A percentile compares a stretch with the other conserved stretches of the same genome.
phyloP scores from a whole-genome alignment of 2,888 invertebrate genomes.

The Synergus gifuensis region DNA sequence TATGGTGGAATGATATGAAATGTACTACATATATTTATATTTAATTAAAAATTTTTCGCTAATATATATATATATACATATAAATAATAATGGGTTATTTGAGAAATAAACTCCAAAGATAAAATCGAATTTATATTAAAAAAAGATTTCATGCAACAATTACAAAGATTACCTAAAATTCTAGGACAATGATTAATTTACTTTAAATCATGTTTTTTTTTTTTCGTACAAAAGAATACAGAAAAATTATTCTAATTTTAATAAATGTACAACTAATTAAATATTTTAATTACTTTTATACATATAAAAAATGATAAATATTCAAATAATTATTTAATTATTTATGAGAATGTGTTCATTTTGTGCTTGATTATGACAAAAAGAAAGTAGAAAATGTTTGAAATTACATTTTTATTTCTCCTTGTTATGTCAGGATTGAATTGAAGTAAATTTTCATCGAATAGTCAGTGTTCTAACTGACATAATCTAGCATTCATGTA shows the following conservation, averaged over 20 bases:
- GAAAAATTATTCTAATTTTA: not conserved
- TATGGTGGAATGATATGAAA: too few relatives aligned
- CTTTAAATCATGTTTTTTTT: too few relatives aligned
- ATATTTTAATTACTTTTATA: not conserved
- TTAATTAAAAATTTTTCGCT: too few relatives aligned
- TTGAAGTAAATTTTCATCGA: not conserved
- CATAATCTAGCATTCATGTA: constrained; percentile 38
- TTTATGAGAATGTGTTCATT: not conserved
- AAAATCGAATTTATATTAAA: not conserved
- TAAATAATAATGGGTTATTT: not conserved
- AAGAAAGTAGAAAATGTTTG: not conserved
- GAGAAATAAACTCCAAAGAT: not conserved
- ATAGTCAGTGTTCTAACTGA: not conserved
- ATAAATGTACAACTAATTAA: not conserved
- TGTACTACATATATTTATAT: too few relatives aligned
- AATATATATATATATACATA: not conserved
- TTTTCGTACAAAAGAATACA: not conserved
- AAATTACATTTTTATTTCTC: not conserved
- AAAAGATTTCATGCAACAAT: not conserved
- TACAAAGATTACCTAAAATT: not conserved
- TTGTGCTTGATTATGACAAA: too few relatives aligned
- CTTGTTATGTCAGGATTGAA: not conserved
- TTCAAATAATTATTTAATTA: not conserved
- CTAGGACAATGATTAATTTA: not conserved
- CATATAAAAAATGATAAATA: too few relatives aligned